Base-by-base conservation (phyloP, 2,888 invertebrate genomes). In the Acronicta aceris region DNA sequence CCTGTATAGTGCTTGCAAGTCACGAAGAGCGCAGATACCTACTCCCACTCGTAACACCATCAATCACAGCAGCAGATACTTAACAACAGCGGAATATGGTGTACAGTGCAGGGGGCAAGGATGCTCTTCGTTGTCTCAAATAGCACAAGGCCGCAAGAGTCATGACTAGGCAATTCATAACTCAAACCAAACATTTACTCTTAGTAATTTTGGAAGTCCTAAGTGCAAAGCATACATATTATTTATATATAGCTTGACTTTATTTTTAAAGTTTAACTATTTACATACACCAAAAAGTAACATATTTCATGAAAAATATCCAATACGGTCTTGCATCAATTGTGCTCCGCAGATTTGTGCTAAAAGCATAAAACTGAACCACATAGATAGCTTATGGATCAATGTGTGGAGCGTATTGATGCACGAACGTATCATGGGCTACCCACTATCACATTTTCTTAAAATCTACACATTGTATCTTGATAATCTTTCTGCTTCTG, bases 381-480 rank as follows among this genome's bases (percentile, higher is more conserved):
- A 13, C 5, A 30, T 30, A 30, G 2, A 30, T 21, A 2, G 21
- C 30, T 0, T 2, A 10, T 10, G 7, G 30, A 10, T 36, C 13
- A 4, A 49, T 43, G 17, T 17, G 21, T 1, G 21, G 21, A 43
- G 21, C 6, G 13, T 13, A 25, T 5, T 27, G 27, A 46, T 46
- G 9, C 12, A 25, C 27, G 9, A 36, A 13, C 36, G 7, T 36
- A 38, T 2, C 12, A 12, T 3, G 10, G 10, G 0, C 4, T 12
- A 33, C 4, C 12, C 12, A 33, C 33, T 12, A n/a, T 17, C 36
- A 21, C 8, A 36, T 13, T 48, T 48, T 30, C n/a, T 42, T 40
- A 59, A 5, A 3, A 33, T 12, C 50, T 40, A 33, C 13, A n/a
- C 16, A n/a, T n/a, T n/a, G n/a, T n/a, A 40, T 52, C 41, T 69